Evolutionary conservation across 2,113 vertebrate genomes (phyloP).

Genomic region (Zosterops pallidus): DNA sequence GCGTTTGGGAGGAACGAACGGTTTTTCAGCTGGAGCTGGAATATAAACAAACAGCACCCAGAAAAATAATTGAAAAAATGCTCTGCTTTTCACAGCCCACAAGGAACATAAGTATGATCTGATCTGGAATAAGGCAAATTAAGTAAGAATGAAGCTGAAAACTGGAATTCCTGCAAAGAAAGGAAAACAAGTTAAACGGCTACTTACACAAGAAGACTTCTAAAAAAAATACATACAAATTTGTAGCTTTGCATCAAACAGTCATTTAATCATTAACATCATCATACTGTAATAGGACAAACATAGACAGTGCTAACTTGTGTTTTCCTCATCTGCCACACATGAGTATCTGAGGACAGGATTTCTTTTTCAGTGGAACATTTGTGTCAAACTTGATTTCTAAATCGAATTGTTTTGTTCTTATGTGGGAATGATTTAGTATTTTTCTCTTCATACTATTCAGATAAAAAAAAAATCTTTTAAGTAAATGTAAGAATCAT

Average conservation of each 20-base stretch:
- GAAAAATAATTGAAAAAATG: neutral
- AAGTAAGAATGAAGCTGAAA: neutral
- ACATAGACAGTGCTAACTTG: neutral
- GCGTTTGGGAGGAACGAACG: conserved; percentile 57
- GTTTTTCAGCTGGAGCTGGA: conserved; percentile 71
- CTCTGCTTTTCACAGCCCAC: neutral
- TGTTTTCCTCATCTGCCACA: neutral
- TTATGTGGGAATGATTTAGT: neutral
- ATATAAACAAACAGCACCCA: conserved; percentile 43
- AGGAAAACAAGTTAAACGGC: neutral
- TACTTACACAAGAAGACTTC: neutral
- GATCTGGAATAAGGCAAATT: neutral
- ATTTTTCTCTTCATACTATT: neutral
- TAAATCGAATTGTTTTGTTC: neutral
- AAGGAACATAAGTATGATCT: neutral
- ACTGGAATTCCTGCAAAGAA: neutral
- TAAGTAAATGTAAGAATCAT: neutral
- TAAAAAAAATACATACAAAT: neutral
- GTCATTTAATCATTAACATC: neutral
- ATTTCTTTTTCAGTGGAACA: neutral
- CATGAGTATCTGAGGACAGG: neutral
- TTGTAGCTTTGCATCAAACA: neutral
- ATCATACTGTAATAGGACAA: neutral
- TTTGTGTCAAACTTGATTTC: neutral
- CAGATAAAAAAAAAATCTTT: neutral